phyloP scores from a whole-genome alignment of 1,140 invertebrate genomes.

The Helicoverpa armigera region DNA sequence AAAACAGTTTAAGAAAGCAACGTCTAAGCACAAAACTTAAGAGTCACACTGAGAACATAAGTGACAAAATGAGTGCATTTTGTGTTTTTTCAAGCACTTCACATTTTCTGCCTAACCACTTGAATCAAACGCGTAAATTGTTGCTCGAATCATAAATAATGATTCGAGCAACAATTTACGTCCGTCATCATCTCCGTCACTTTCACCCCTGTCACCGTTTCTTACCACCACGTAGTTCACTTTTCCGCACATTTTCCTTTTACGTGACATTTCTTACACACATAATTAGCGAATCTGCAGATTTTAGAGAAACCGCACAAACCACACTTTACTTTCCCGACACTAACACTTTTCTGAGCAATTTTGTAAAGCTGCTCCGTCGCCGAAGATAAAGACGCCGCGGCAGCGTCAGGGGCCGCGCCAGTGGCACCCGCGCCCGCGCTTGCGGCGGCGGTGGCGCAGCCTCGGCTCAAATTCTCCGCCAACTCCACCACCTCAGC shows the following conservation, averaged over 20 bases:
- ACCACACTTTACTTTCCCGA: neutral
- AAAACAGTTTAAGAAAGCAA: too few species aligned
- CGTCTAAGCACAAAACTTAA: too few species aligned
- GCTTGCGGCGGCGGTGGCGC: neutral
- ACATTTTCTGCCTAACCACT: too few species aligned
- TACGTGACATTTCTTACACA: neutral
- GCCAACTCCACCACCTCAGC: neutral
- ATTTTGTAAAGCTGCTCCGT: neutral
- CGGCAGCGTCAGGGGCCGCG: neutral
- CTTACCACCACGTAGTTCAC: neutral
- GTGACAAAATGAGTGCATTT: too few species aligned
- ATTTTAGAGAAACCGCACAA: neutral
- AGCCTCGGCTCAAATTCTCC: neutral
- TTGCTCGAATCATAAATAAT: too few species aligned
- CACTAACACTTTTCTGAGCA: neutral
- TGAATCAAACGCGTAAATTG: too few species aligned
- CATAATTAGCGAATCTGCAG: neutral
- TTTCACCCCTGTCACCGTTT: neutral
- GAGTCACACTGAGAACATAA: too few species aligned
- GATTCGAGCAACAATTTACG: too few species aligned
- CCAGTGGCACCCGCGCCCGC: neutral
- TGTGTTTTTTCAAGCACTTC: too few species aligned
- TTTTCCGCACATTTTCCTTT: conserved; percentile 3
- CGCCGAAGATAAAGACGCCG: too few species aligned
- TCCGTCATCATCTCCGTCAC: neutral